Evolutionary conservation across 2,797 vertebrate genomes (phyloP).

Genomic region (Propithecus deckenii): DNA sequence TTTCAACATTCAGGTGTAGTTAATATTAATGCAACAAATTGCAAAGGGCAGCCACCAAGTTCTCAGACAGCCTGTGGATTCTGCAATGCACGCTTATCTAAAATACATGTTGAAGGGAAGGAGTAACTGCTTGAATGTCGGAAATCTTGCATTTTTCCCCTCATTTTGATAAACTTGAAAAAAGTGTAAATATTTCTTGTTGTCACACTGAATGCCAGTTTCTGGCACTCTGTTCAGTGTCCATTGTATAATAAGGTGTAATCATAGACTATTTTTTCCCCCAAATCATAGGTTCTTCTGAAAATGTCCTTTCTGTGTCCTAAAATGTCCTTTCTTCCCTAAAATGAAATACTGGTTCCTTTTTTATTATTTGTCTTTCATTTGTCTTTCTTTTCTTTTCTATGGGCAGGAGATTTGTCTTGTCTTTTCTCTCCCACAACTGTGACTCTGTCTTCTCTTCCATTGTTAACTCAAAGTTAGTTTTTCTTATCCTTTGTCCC

Average conservation of each 20-base stretch:
- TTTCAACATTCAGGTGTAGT: neutral
- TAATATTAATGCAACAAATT: neutral
- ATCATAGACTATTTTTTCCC: neutral
- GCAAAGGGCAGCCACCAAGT: neutral
- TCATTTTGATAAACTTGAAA: conserved; percentile 16
- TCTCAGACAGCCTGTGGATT: neutral
- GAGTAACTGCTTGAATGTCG: too few species aligned
- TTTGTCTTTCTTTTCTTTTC: neutral
- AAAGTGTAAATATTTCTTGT: neutral
- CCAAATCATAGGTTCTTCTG: neutral
- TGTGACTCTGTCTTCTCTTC: neutral
- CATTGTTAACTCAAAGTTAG: conserved; percentile 2
- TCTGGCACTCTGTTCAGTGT: neutral
- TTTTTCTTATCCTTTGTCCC: conserved; percentile 34
- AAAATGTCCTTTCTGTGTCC: neutral
- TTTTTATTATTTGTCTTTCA: neutral
- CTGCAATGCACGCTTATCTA: neutral
- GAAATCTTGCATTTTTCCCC: neutral
- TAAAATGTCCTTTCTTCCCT: too few species aligned
- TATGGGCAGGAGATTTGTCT: neutral
- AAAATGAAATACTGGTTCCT: neutral
- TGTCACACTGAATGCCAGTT: neutral
- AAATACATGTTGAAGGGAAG: rapidly evolving
- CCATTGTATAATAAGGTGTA: neutral
- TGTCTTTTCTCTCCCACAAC: neutral